Conservation (phyloP, 2,888 invertebrate species). For the Psylliodes chrysocephalus region DNA sequence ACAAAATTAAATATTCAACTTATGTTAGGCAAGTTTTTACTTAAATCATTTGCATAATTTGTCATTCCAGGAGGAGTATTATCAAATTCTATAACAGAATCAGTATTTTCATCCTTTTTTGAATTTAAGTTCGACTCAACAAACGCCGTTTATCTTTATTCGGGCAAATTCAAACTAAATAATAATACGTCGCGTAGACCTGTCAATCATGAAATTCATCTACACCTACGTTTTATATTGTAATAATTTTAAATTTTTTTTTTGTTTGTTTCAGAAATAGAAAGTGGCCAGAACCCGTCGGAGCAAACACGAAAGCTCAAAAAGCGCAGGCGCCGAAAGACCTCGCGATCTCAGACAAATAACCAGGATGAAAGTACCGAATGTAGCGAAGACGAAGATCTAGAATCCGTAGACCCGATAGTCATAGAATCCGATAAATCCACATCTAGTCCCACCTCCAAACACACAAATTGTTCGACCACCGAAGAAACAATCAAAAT, state of each 20-base stretch:
- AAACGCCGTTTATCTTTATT: too few species aligned
- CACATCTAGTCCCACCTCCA: not conserved
- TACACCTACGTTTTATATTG: too few species aligned
- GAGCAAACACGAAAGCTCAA: slow-evolving; percentile 47
- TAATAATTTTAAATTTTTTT: not conserved
- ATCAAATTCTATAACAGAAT: too few species aligned
- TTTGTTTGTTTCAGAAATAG: slow-evolving; percentile 43
- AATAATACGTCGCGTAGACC: too few species aligned
- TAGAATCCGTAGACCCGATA: slow-evolving; percentile 9
- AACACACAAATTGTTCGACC: not conserved
- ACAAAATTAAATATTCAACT: too few species aligned
- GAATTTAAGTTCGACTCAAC: too few species aligned
- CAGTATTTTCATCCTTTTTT: too few species aligned
- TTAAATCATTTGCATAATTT: too few species aligned
- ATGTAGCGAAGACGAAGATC: slow-evolving; percentile 48
- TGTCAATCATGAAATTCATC: too few species aligned
- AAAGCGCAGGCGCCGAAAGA: slow-evolving; percentile 53
- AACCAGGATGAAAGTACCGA: slow-evolving; percentile 50
- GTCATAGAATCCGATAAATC: slow-evolving; percentile 18
- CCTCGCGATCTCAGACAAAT: slow-evolving; percentile 45
- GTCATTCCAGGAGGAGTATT: too few species aligned
- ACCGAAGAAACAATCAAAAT: slow-evolving; percentile 17
- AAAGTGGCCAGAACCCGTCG: slow-evolving; percentile 35
- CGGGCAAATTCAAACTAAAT: too few species aligned
- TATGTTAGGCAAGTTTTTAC: too few species aligned